Conservation (phyloP, 2,888 invertebrate species). For the Agriotes lineatus region DNA sequence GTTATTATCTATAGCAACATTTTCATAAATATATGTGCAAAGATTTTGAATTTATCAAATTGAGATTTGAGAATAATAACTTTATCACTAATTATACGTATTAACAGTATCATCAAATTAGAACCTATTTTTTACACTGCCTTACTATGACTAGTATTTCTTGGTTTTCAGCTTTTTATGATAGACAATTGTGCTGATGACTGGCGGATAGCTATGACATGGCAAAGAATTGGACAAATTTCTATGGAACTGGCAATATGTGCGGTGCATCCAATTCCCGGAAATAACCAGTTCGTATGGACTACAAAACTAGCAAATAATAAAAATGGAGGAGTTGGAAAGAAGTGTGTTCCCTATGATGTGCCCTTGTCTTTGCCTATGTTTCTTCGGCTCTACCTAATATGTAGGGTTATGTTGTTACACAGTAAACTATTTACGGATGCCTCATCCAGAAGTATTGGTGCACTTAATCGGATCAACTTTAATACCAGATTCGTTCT, state of each 20-base stretch:
- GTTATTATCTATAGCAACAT: too few relatives aligned
- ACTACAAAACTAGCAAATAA: conserved; percentile 94
- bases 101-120: too few relatives aligned
- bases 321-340: conserved; percentile 77
- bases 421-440: conserved; percentile 99
- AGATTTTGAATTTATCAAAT: too few relatives aligned
- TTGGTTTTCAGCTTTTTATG: conserved; percentile 96
- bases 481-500: conserved; percentile 94
- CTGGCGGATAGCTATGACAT: conserved; percentile 99
- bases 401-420: conserved; percentile 98
- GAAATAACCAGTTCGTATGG: conserved; percentile 96
- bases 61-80: too few relatives aligned
- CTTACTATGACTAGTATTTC: too few relatives aligned
- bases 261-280: conserved; percentile 98
- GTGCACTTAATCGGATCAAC: conserved; percentile 97
- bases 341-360: conserved; percentile 89
- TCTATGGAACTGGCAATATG: conserved; percentile 93
- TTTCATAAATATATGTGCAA: too few relatives aligned
- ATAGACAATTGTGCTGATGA: conserved; percentile 99
- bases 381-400: conserved; percentile 99
- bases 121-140: not conserved
- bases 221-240: conserved; percentile 95
- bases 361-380: conserved; percentile 98
- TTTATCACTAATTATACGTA: too few relatives aligned
- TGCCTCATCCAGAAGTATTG: conserved; percentile 98